These are phyloP conservation scores for Gryllus bimaculatus DNA, from an alignment of 1,140 invertebrate species.

Conservation along the genomic window DNA sequence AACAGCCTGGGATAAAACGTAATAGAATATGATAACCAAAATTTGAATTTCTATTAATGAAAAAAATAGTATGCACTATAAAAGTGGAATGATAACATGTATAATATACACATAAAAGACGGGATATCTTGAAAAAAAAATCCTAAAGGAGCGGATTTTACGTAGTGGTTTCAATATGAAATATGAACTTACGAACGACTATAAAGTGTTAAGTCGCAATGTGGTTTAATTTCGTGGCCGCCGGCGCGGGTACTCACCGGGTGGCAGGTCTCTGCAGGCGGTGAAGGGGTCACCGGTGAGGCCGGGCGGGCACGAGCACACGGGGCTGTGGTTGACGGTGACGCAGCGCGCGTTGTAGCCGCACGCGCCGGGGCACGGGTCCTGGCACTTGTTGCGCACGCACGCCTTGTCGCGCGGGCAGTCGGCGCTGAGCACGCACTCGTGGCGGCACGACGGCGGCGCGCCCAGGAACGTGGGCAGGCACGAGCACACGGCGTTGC, in stretches of 20 bases:
- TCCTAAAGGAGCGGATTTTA: no score
- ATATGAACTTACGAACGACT: no score
- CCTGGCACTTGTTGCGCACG: constrained; percentile 57
- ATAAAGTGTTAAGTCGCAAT: no score
- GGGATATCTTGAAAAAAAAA: no score
- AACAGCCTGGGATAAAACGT: no score
- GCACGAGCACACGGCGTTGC: constrained; percentile 61
- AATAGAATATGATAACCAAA: no score
- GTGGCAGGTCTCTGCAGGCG: constrained; percentile 47
- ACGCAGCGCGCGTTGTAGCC: constrained; percentile 56
- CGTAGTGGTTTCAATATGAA: no score
- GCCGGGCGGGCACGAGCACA: constrained; percentile 62
- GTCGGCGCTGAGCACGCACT: constrained; percentile 65
- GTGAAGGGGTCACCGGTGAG: constrained; percentile 67
- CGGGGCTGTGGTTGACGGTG: constrained; percentile 67
- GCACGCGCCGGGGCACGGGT: constrained; percentile 64
- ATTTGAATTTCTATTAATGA: no score
- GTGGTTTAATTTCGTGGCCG: no score
- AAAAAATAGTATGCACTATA: no score
- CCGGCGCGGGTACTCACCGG: constrained; percentile 29
- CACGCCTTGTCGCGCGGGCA: constrained; percentile 64
- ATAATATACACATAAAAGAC: no score
- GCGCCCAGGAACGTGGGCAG: constrained; percentile 52
- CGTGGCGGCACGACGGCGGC: constrained; percentile 53
- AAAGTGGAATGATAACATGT: no score